Base-by-base conservation (phyloP, 2,113 vertebrate species). In the Odontophorus gujanensis region DNA sequence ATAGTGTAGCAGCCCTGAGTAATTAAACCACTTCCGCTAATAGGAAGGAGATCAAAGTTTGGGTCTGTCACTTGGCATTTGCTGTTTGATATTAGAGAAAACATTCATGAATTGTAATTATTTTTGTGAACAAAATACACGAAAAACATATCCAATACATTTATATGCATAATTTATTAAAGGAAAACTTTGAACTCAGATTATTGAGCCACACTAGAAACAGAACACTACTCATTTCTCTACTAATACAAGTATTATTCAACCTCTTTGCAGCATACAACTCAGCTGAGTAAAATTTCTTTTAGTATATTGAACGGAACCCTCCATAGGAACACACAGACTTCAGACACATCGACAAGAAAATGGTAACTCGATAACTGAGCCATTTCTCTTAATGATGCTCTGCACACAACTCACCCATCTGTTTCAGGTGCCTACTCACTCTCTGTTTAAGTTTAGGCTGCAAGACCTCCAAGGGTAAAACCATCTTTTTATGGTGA, bases 21-120 rank as follows among this genome's bases (percentile, higher is more conserved):
- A 94, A 89, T 87, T 76, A 91, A 92, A 82, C 50, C 42, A 22
- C 85, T 93, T 85, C 3, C 4, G 50, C 72, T 87, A 89, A 87
- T 13, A 87, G 55, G 55, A 69, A 67, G 50, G 67, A 96, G 92
- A 96, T 96, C 93, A 96, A 96, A 92, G 93, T 89, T 91, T 77
- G 67, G 43, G 81, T 80, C 79, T 77, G 66, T 83, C 87, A 42
- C 55, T 82, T 85, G 75, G 66, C 7, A 77, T 80, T 78, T 0
- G 0, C 17, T 84, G 71, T 81, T 65, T 85, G 82, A 95, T 94
- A 89, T 86, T 53, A 69, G 43, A 73, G 87, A 82, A 92, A 96
- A 89, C 85, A 93, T 88, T 93, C 55, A 95, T 90, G 80, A 90
- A 81, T 47, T 36, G 17, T 83, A 83, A 92, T 86, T 71, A 85